Conservation (phyloP, 2,888 invertebrate species). For the Eudasyphora cyanicolor region DNA sequence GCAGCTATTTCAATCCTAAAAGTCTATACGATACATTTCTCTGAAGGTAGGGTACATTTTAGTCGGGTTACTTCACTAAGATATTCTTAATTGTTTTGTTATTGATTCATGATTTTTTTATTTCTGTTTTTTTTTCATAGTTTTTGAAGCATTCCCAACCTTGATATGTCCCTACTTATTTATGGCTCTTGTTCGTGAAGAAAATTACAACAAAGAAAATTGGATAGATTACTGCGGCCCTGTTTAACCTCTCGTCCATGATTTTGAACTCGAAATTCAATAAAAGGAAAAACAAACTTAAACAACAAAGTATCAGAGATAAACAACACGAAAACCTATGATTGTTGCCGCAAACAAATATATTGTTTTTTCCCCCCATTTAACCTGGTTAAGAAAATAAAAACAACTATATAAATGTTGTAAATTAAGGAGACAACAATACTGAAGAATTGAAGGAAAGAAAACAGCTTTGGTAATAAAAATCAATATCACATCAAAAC, state of each 20-base stretch:
- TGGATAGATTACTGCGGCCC: neutral
- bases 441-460: neutral
- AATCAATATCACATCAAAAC: conserved; percentile 50
- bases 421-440: no score
- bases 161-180: no score
- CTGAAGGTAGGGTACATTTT: no score
- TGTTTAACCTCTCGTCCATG: conserved; percentile 25
- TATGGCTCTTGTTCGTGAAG: no score
- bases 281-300: neutral
- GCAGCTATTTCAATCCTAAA: no score
- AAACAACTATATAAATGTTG: neutral
- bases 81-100: no score
- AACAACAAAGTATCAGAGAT: neutral
- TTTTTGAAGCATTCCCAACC: neutral
- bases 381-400: conserved; percentile 23
- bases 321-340: conserved; percentile 1
- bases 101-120: no score
- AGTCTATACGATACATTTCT: no score
- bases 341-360: conserved; percentile 15
- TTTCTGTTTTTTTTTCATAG: neutral
- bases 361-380: neutral
- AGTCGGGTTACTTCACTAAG: no score
- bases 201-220: neutral
- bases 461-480: conserved; percentile 38
- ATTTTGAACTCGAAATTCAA: neutral